phyloP scores from a whole-genome alignment of 1,140 invertebrate species.

The Muscidifurax raptorellus region DNA sequence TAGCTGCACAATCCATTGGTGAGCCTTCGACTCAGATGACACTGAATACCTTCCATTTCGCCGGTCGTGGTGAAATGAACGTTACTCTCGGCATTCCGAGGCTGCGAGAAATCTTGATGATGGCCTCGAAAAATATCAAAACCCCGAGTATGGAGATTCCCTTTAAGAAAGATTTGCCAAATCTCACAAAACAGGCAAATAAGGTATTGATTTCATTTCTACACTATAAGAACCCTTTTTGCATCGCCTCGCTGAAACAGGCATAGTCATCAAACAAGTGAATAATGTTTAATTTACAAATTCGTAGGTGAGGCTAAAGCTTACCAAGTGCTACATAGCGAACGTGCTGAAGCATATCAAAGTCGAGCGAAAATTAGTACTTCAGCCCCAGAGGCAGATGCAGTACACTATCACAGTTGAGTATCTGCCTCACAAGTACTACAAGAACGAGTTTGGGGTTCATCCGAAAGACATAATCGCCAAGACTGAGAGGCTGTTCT shows the following conservation, averaged over 20 bases:
- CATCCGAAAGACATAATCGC: slow-evolving; percentile 83
- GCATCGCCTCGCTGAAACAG: too few species aligned
- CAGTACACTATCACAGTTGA: slow-evolving; percentile 80
- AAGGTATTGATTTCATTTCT: slow-evolving; percentile 74
- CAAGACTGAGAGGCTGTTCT: slow-evolving; percentile 81
- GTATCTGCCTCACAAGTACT: slow-evolving; percentile 84
- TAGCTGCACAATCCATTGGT: slow-evolving; percentile 92
- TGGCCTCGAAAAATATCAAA: slow-evolving; percentile 92
- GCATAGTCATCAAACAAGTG: too few species aligned
- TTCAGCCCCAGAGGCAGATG: slow-evolving; percentile 75
- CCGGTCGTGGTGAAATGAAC: slow-evolving; percentile 99
- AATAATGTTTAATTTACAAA: neutral
- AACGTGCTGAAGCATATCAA: slow-evolving; percentile 87
- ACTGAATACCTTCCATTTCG: slow-evolving; percentile 99
- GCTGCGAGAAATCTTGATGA: slow-evolving; percentile 97
- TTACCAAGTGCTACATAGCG: slow-evolving; percentile 86
- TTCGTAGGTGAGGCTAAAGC: slow-evolving; percentile 63
- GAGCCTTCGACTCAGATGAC: slow-evolving; percentile 99
- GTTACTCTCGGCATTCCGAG: slow-evolving; percentile 98
- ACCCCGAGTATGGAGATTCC: slow-evolving; percentile 98
- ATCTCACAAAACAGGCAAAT: slow-evolving; percentile 81
- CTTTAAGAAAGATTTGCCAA: slow-evolving; percentile 77
- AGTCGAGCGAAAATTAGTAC: slow-evolving; percentile 79
- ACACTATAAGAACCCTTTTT: neutral
- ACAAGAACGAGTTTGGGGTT: slow-evolving; percentile 83